These are phyloP conservation scores for Tetranychus piercei DNA, from an alignment of 2,888 invertebrate species.

Conservation along the genomic window DNA sequence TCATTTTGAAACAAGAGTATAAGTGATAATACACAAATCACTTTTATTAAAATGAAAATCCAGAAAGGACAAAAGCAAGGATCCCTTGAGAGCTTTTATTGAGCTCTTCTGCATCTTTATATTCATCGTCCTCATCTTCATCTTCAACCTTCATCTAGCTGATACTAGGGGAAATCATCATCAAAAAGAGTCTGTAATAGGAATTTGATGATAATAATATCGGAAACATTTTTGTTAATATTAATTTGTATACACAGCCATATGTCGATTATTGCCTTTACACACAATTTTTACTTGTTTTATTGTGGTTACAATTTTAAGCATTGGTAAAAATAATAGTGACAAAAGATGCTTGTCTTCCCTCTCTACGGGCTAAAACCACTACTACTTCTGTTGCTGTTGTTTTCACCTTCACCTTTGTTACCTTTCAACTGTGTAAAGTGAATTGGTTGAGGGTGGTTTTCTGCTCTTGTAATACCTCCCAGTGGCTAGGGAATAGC, in stretches of 20 bases:
- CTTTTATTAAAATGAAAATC: too few relatives aligned
- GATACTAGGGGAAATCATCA: neutral
- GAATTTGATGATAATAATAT: slow-evolving; percentile 1
- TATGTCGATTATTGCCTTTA: neutral
- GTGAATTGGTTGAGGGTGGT: neutral
- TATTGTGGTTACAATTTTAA: neutral
- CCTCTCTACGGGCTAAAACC: neutral
- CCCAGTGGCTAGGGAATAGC: neutral
- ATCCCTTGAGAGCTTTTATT: too few relatives aligned
- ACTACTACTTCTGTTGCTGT: neutral
- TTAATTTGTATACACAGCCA: neutral
- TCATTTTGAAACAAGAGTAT: too few relatives aligned
- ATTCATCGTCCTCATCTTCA: too few relatives aligned
- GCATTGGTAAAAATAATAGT: slow-evolving; percentile 1
- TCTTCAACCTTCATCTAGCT: too few relatives aligned
- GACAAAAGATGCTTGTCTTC: slow-evolving; percentile 8
- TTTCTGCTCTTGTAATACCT: neutral
- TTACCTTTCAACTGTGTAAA: neutral
- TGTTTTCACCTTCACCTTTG: neutral
- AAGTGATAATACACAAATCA: too few relatives aligned
- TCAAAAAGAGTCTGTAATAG: neutral
- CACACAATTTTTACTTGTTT: neutral
- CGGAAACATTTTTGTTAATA: neutral
- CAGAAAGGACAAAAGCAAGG: too few relatives aligned
- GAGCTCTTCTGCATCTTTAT: too few relatives aligned